Evolutionary conservation across 2,888 invertebrate genomes (phyloP).

Genomic region (Drosophila tanythrix): DNA sequence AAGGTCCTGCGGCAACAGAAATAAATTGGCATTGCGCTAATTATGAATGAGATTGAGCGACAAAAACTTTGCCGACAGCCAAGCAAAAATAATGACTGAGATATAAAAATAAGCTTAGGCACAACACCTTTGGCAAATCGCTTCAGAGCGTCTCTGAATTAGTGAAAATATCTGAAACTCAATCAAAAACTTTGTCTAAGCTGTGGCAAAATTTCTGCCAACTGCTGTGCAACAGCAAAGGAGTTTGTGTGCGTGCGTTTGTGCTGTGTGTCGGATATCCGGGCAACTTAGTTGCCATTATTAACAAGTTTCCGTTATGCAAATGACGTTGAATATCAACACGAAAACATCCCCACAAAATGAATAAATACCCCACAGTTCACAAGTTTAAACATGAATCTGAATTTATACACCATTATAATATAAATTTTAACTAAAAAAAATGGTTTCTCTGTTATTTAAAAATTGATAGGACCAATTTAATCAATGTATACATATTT

Average conservation of each 20-base stretch:
- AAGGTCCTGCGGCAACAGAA: slow-evolving; percentile 22
- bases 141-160: slow-evolving; percentile 24
- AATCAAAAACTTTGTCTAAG: slow-evolving; percentile 56
- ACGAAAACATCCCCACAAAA: slow-evolving; percentile 13
- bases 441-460: neutral
- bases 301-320: slow-evolving; percentile 56
- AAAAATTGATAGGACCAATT: neutral
- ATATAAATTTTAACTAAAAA: too few species aligned
- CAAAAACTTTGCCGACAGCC: slow-evolving; percentile 42
- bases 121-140: slow-evolving; percentile 49
- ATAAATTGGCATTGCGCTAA: slow-evolving; percentile 38
- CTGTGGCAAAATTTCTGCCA: slow-evolving; percentile 47
- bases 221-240: slow-evolving; percentile 17
- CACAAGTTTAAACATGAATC: neutral
- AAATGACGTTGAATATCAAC: slow-evolving; percentile 42
- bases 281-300: slow-evolving; percentile 55
- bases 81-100: slow-evolving; percentile 36
- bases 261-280: slow-evolving; percentile 22
- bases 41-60: slow-evolving; percentile 49
- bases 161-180: slow-evolving; percentile 42
- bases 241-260: slow-evolving; percentile 3
- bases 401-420: too few species aligned
- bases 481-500: neutral
- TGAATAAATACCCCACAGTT: slow-evolving; percentile 13
- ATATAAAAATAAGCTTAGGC: slow-evolving; percentile 32